Percentiles rank a stretch among this genome's conserved stretches.
Conservation (phyloP, 2,797 vertebrate genomes). For the Leptatherina wallacei region DNA sequence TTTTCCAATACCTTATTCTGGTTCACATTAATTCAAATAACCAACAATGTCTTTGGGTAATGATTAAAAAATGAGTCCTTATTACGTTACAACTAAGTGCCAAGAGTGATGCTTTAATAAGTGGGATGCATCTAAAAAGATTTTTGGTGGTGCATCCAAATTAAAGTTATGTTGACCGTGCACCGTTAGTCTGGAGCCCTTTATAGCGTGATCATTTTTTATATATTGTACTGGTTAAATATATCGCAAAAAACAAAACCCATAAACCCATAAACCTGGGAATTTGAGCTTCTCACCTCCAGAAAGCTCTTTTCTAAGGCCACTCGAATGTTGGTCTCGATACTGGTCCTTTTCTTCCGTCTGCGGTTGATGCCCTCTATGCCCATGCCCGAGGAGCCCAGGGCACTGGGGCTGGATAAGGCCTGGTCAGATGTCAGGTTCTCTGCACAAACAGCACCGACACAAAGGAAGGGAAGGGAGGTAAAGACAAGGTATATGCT, state of each 20-base stretch:
- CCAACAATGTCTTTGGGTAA: too few species aligned
- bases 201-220: too few species aligned
- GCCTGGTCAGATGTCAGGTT: conserved; percentile 96
- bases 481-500: conserved; percentile 72
- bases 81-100: too few species aligned
- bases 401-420: conserved; percentile 94
- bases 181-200: too few species aligned
- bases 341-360: conserved; percentile 99
- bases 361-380: conserved; percentile 97
- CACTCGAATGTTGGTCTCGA: conserved; percentile 99
- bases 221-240: not conserved
- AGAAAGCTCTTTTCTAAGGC: conserved; percentile 99
- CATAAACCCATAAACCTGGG: not conserved
- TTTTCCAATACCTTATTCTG: too few species aligned
- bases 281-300: conserved; percentile 87
- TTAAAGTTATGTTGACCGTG: too few species aligned
- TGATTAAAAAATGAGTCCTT: too few species aligned
- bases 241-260: not conserved
- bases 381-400: conserved; percentile 93
- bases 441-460: conserved; percentile 90
- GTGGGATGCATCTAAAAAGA: too few species aligned
- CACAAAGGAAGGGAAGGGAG: conserved; percentile 69
- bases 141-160: too few species aligned
- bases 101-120: too few species aligned
- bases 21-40: too few species aligned